phyloP scores from a whole-genome alignment of 1,140 invertebrate genomes.

The Sinonovacula constricta region DNA sequence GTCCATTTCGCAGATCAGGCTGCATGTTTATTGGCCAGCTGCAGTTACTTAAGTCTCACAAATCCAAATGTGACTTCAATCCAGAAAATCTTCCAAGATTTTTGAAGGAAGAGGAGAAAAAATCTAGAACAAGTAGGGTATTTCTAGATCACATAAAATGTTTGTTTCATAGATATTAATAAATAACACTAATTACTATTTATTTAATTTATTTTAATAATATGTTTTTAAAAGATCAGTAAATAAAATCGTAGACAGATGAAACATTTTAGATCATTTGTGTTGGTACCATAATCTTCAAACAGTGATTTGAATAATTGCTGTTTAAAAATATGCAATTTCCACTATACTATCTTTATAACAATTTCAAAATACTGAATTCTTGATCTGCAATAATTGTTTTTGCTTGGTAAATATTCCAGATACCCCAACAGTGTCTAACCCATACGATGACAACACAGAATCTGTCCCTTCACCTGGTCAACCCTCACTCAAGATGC shows the following conservation, averaged over 20 bases:
- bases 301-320: too few relatives aligned
- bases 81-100: conserved; percentile 66
- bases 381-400: too few relatives aligned
- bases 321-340: too few relatives aligned
- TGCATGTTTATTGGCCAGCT: conserved; percentile 66
- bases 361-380: too few relatives aligned
- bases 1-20: conserved; percentile 59
- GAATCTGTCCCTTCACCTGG: conserved; percentile 57
- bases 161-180: background rate
- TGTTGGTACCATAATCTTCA: too few relatives aligned
- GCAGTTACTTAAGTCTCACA: conserved; percentile 57
- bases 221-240: background rate
- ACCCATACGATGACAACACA: background rate
- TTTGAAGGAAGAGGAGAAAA: conserved; percentile 47
- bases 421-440: too few relatives aligned
- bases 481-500: conserved; percentile 64
- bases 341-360: too few relatives aligned
- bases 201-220: background rate
- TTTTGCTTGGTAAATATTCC: too few relatives aligned
- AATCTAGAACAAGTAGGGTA: background rate
- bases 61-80: conserved; percentile 67
- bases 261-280: background rate
- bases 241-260: too few relatives aligned
- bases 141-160: background rate
- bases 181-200: too few relatives aligned